Evolutionary conservation across 2,797 vertebrate genomes (phyloP).

Genomic region (Rhinichthys osculus): DNA sequence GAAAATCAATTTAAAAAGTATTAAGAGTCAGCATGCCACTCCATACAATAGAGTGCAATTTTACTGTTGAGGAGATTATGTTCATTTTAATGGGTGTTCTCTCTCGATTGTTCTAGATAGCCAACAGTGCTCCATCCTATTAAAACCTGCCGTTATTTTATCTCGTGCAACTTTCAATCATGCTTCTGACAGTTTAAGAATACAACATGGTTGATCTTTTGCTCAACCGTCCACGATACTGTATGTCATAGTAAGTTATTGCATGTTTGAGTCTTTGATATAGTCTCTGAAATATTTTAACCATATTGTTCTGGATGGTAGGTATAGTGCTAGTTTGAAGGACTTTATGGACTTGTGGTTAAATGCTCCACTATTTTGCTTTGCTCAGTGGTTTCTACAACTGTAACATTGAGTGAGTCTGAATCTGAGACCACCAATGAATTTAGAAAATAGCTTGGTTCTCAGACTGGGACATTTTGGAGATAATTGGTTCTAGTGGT

Average conservation of each 20-base stretch:
- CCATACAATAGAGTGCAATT: constrained; percentile 77
- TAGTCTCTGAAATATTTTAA: not conserved
- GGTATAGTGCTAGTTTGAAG: not conserved
- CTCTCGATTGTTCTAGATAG: constrained; percentile 48
- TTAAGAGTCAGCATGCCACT: constrained; percentile 76
- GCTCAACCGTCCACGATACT: not conserved
- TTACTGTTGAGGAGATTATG: constrained; percentile 75
- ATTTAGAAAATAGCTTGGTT: constrained; percentile 15
- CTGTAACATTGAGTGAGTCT: not conserved
- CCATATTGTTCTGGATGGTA: constrained; percentile 3
- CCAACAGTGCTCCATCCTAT: constrained; percentile 18
- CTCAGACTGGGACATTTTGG: constrained; percentile 28
- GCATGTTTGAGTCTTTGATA: not conserved
- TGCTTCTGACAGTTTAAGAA: not conserved
- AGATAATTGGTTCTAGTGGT: constrained; percentile 47
- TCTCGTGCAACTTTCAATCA: not conserved
- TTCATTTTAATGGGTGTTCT: constrained; percentile 70
- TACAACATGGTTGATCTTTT: not conserved
- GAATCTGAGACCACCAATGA: constrained; percentile 31
- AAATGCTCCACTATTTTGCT: not conserved
- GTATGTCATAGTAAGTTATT: not conserved
- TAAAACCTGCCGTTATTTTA: constrained; percentile 17
- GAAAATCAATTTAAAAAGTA: constrained; percentile 82
- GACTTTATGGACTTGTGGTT: not conserved
- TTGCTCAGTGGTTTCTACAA: not conserved